Evolutionary conservation across 2,113 vertebrate genomes (phyloP).

Genomic region (Montifringilla adamsi): DNA sequence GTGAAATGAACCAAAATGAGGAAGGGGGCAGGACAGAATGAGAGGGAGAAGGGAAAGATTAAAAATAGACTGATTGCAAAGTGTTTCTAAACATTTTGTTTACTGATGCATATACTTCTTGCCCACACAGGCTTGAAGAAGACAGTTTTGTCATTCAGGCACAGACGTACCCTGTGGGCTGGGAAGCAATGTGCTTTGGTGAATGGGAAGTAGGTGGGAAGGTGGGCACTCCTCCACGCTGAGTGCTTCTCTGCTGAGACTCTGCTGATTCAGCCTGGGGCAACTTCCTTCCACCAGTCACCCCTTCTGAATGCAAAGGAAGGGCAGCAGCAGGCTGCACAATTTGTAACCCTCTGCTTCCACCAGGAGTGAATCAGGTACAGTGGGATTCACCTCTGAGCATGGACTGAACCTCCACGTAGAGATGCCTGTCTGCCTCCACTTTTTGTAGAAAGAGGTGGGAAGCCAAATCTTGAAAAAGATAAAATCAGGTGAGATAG

Average conservation of each 20-base stretch:
- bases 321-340: background rate
- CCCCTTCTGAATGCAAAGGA: background rate
- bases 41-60: background rate
- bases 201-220: slow-evolving; percentile 14
- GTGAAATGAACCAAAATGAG: background rate
- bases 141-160: slow-evolving; percentile 17
- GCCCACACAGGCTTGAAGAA: slow-evolving; percentile 23
- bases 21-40: background rate
- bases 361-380: background rate
- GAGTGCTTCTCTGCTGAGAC: background rate
- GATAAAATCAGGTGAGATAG: background rate
- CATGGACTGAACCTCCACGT: background rate
- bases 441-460: background rate
- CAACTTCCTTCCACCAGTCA: background rate
- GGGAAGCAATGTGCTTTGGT: background rate
- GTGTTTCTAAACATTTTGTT: slow-evolving; percentile 10
- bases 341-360: background rate
- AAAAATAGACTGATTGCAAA: slow-evolving; percentile 11
- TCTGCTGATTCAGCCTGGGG: background rate
- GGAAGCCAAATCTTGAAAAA: background rate
- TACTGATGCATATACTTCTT: background rate
- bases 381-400: background rate
- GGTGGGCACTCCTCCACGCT: background rate
- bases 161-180: background rate
- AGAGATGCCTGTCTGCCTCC: background rate